Evolutionary conservation across 2,888 invertebrate genomes (phyloP).

Genomic region (Nemotelus pantherinus): DNA sequence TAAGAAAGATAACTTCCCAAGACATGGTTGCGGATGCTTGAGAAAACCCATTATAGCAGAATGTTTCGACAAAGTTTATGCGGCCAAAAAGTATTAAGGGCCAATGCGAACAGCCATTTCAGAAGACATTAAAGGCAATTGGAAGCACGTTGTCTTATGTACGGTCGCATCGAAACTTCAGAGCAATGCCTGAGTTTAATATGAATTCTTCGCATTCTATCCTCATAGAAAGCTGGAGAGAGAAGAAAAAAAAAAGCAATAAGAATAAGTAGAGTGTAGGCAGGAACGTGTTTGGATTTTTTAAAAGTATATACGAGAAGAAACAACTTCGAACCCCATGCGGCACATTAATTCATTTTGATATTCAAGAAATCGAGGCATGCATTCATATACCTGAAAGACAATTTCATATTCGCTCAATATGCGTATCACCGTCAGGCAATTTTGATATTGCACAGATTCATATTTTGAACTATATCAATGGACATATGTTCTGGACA

Average conservation of each 20-base stretch:
- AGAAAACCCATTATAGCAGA: conserved; percentile 41
- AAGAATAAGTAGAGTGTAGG: not conserved
- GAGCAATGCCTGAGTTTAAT: conserved; percentile 33
- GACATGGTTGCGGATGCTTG: conserved; percentile 1
- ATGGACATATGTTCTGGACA: too few species aligned
- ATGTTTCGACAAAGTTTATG: conserved; percentile 46
- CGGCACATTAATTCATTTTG: conserved; percentile 39
- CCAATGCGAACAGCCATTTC: conserved; percentile 49
- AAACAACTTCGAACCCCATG: conserved; percentile 35
- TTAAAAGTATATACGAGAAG: conserved; percentile 29
- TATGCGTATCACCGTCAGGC: too few species aligned
- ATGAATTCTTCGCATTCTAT: conserved; percentile 13
- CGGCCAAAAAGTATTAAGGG: conserved; percentile 39
- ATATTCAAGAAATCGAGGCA: conserved; percentile 32
- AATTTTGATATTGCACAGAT: too few species aligned
- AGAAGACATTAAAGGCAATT: conserved; percentile 54
- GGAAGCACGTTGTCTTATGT: conserved; percentile 56
- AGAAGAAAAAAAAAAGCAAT: not conserved
- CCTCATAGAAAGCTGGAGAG: not conserved
- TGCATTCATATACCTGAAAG: conserved; percentile 36
- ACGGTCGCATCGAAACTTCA: conserved; percentile 40
- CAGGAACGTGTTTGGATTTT: conserved; percentile 43
- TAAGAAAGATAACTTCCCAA: conserved; percentile 28
- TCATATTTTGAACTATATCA: too few species aligned
- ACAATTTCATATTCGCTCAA: conserved; percentile 28